Evolutionary conservation across 2,113 vertebrate species (phyloP).

Genomic region (Sciurus niger): DNA sequence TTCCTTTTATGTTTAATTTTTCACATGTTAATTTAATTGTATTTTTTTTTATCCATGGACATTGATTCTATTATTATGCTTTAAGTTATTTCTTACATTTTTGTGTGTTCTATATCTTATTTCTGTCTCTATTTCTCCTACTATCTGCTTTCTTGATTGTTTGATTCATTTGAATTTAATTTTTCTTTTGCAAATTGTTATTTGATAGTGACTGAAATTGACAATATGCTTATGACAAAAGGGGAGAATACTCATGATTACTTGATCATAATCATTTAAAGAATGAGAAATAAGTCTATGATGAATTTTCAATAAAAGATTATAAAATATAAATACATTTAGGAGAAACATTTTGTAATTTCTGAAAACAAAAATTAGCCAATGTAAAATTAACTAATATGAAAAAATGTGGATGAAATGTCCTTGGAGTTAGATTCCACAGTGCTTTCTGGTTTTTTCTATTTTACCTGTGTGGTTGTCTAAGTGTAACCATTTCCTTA

Average conservation of each 20-base stretch:
- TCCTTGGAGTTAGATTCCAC: neutral
- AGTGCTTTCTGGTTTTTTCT: neutral
- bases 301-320: neutral
- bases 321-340: conserved; percentile 6
- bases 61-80: neutral
- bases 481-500: neutral
- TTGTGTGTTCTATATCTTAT: neutral
- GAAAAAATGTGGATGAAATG: neutral
- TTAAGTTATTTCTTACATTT: neutral
- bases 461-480: neutral
- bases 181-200: neutral
- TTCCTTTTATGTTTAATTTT: neutral
- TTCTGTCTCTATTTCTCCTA: neutral
- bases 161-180: neutral
- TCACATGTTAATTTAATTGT: neutral
- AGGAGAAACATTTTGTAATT: neutral
- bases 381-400: neutral
- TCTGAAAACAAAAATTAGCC: neutral
- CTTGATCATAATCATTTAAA: neutral
- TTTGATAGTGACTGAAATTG: neutral
- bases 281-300: neutral
- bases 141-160: neutral
- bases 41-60: neutral
- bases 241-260: neutral
- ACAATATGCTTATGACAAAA: neutral